A percentile compares a stretch with the other conserved stretches of the same genome.
phyloP scores from a whole-genome alignment of 2,888 invertebrate species.

The Philonicus albiceps region DNA sequence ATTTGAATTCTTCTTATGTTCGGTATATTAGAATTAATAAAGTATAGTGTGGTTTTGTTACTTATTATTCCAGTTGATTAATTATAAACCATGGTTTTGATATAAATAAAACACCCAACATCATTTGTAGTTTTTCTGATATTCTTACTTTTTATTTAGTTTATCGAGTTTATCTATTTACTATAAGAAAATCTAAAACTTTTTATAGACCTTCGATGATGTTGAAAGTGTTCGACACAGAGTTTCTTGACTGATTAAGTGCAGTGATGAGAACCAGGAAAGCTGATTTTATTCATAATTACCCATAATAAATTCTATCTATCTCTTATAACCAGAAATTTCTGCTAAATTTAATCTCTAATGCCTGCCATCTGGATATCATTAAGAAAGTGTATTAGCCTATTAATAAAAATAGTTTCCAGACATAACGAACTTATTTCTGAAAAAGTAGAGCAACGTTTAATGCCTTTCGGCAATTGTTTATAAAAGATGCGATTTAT shows the following conservation, averaged over 20 bases:
- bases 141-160: no score
- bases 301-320: background rate
- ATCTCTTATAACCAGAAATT: background rate
- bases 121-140: no score
- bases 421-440: background rate
- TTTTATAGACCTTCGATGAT: background rate
- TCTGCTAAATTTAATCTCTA: background rate
- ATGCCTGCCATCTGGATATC: background rate
- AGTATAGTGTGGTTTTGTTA: no score
- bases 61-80: no score
- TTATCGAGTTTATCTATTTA: no score
- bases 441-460: background rate
- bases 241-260: background rate
- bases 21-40: no score
- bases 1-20: no score
- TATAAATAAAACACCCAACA: no score
- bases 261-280: background rate
- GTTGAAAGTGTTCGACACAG: background rate
- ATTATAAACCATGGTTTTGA: no score
- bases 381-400: background rate
- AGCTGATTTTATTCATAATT: background rate
- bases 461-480: background rate
- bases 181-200: background rate
- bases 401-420: background rate
- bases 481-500: background rate